Evolutionary conservation across 2,888 invertebrate species (phyloP), one percentile per base, ranked within the genome.

Genomic region (Tubulanus polymorphus): DNA sequence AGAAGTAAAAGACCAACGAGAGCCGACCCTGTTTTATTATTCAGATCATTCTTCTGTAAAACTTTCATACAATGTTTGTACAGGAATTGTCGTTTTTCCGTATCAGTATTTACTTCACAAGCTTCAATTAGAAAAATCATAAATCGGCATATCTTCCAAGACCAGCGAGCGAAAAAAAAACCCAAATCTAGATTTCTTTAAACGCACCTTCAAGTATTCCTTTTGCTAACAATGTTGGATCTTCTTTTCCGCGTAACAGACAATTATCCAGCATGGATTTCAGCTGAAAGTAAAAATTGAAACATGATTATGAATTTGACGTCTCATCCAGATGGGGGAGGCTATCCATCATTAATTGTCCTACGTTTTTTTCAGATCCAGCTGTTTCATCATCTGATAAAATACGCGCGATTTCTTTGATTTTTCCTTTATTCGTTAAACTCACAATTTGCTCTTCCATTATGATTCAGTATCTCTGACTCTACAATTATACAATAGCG

Each of bases 1-100:
- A 72, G 54, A 60, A 74, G 67, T 5, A 76, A 63, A 6, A 74
- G 52, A 8, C 72, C 71, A 26, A 74, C 67, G 10, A 75, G 59
- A 28, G 71, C 67, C 6, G 72, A 63, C 1, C 72, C 69, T 48
- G 65, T 59, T 53, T 74, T 72, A 28, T 66, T 65, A 46, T 67
- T 66, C 51, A 74, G 62, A 35, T 75, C 73, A 55, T 68, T 65
- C 53, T 66, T 67, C 58, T 72, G 71, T 12, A 75, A 60, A 5
- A 71, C 55, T n/a, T 59, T 58, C 3, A 75, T 64, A 53, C 72
- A 68, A 46, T 65, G 65, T 51, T 67, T 70, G 59, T 68, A 73
- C 8, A 75, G 57, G 1, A 48, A 54, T 37, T 67, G 55, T 18
- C 66, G 51, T 46, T 63, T 61, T 29, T 65, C 59, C 25, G 50